Evolutionary conservation across 2,888 invertebrate genomes (phyloP), one percentile per base, ranked within the genome.

Genomic region (Drosophila anomalata): DNA sequence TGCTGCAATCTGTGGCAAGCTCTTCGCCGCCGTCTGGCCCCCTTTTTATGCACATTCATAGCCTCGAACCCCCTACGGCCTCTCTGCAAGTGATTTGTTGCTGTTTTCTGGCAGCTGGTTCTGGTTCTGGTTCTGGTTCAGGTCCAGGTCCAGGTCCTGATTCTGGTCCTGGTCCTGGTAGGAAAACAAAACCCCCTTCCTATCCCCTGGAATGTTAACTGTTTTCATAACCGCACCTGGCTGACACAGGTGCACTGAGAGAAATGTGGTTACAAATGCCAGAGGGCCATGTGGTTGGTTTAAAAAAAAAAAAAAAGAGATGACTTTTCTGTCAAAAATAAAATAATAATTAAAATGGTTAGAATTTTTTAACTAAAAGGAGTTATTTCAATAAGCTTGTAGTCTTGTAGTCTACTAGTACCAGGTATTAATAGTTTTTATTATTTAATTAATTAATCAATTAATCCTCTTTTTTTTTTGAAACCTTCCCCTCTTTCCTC

Each of bases 1-100:
- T 66, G 57, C 75, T 65, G 62, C 65, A 82, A 79, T 77, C 79
- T 73, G 77, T 68, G 61, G 73, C 54, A 59, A 65, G 36, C 17
- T 9, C 31, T 24, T 17, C 1, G 17, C 1, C 17, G 17, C 17
- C 17, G 17, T 17, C 17, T 17, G 17, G 17, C 17, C 17, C 17
- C 17, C 14, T 33, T 41, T 17, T 14, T 41, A 3, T 17, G 14
- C 17, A 14, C 8, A 41, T 7, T 8, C 41, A 14, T 7, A 42
- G 17, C 7, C 36, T 41, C 17, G 9, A n/a, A 11, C 1, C 41
- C 2, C 9, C 44, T 14, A 0, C 53, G 12, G 9, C 26, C 24
- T 7, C 20, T 17, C 51, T 29, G 47, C 42, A 33, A 59, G 33
- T 57, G 48, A 48, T 57, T 55, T 55, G 55, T 44, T 29, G 55